A percentile compares a stretch with the other conserved stretches of the same genome.
These are phyloP conservation scores for Aurelia aurita DNA, from an alignment of 30 jellyfish, hydroid and myxozoan species.

Conservation along the genomic window DNA sequence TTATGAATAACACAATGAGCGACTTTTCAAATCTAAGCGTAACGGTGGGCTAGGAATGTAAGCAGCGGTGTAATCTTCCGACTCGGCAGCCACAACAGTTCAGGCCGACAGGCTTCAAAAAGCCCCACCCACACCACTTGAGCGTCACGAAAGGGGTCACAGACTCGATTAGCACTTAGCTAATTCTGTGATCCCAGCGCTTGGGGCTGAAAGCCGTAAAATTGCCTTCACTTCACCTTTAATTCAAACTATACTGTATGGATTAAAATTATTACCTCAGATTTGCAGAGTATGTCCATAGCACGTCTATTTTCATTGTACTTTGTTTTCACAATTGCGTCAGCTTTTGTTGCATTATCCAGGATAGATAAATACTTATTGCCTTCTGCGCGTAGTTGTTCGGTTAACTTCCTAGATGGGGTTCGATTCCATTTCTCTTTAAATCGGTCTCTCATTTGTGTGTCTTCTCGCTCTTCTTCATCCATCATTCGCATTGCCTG, in stretches of 20 bases:
- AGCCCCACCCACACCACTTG: no score
- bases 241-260: background rate
- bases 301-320: slow-evolving; percentile 92
- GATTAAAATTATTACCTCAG: slow-evolving; percentile 60
- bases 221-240: background rate
- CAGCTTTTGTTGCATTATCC: slow-evolving; percentile 95
- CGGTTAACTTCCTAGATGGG: slow-evolving; percentile 87
- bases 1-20: no score
- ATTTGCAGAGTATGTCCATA: slow-evolving; percentile 84
- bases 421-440: slow-evolving; percentile 94
- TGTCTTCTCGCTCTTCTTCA: slow-evolving; percentile 93
- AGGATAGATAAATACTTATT: slow-evolving; percentile 74
- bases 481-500: slow-evolving; percentile 89
- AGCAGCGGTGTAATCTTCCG: no score
- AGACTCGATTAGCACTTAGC: no score
- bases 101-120: no score
- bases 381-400: slow-evolving; percentile 84
- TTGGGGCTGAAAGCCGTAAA: no score
- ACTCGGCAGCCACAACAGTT: no score
- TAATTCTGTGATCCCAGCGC: no score
- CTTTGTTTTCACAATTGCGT: slow-evolving; percentile 82
- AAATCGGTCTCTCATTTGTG: slow-evolving; percentile 88
- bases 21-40: no score
- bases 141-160: no score
- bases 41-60: no score